These are phyloP conservation scores for Oligia latruncula DNA, from an alignment of 2,888 invertebrate species.

Conservation along the genomic window DNA sequence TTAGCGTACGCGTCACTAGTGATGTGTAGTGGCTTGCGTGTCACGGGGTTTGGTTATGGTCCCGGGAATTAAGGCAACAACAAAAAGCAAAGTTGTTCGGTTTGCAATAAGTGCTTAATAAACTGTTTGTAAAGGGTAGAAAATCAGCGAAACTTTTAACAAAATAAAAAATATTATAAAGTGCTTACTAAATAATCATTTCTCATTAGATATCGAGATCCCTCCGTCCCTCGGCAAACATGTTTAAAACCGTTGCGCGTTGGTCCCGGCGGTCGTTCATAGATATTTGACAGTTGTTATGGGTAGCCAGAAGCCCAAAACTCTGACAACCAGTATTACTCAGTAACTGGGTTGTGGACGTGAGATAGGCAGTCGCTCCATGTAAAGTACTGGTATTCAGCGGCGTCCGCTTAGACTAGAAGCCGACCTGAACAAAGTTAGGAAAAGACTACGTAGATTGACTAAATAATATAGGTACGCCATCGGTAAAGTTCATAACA, in stretches of 20 bases:
- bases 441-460: not conserved
- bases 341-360: not conserved
- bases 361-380: not conserved
- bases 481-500: not conserved
- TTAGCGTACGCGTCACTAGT: constrained; percentile 49
- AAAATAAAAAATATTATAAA: not conserved
- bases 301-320: not conserved
- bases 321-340: not conserved
- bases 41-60: constrained; percentile 8
- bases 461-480: not conserved
- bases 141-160: not conserved
- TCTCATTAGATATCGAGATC: not conserved
- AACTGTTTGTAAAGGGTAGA: not conserved
- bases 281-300: not conserved
- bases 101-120: not conserved
- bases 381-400: not conserved
- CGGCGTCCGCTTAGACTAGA: not conserved
- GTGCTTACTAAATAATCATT: not conserved
- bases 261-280: no score
- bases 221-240: not conserved
- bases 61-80: not conserved
- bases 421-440: not conserved
- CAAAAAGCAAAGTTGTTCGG: not conserved
- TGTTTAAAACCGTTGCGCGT: no score
- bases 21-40: constrained; percentile 1